These are phyloP conservation scores for Cyrtorhinus lividipennis DNA, from an alignment of 1,140 invertebrate species.

Conservation along the genomic window DNA sequence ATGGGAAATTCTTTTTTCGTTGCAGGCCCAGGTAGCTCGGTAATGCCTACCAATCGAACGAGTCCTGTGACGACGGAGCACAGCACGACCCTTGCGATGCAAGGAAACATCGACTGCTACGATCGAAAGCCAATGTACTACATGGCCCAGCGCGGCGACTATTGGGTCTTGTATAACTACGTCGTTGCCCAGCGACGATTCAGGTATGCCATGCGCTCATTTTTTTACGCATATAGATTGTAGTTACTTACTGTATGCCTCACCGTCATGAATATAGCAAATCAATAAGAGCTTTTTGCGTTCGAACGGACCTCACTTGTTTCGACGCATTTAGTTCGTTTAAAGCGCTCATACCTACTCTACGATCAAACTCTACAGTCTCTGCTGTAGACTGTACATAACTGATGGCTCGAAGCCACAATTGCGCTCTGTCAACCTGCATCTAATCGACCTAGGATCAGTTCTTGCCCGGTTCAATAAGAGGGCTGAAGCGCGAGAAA, in stretches of 20 bases:
- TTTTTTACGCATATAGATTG: background rate
- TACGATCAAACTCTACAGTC: no score
- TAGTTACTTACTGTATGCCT: no score
- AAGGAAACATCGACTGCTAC: constrained; percentile 42
- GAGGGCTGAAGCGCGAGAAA: no score
- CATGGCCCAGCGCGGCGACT: constrained; percentile 65
- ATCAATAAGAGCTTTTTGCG: constrained; percentile 22
- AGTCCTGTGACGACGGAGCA: constrained; percentile 28
- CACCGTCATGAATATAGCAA: no score
- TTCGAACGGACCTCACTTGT: constrained; percentile 40
- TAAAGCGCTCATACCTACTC: no score
- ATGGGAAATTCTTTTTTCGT: constrained; percentile 1
- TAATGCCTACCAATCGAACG: constrained; percentile 23
- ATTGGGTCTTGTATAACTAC: constrained; percentile 82
- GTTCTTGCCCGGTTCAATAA: no score
- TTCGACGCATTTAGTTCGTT: no score
- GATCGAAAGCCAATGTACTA: constrained; percentile 45
- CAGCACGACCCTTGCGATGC: constrained; percentile 27
- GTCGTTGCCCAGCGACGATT: constrained; percentile 35
- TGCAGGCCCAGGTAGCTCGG: background rate
- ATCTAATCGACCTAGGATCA: no score
- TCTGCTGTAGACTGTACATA: no score
- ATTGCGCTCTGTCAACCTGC: no score
- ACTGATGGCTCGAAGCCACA: no score
- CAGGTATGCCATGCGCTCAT: no score